Evolutionary conservation across 2,113 vertebrate genomes (phyloP).

Genomic region (Thalassarche chlororhynchos): DNA sequence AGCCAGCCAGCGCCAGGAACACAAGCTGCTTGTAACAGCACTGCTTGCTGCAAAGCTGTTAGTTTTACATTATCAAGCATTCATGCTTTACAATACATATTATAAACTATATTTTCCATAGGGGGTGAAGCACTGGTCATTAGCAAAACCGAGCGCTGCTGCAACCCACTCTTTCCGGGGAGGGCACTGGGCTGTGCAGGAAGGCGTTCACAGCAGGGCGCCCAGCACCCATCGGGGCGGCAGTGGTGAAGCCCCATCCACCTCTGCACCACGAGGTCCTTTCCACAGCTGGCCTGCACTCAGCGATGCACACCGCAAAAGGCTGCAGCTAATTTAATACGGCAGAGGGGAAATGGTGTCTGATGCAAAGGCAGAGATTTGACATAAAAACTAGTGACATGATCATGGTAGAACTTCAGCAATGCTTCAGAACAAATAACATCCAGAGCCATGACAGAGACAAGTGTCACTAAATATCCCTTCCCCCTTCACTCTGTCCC

Average conservation of each 20-base stretch:
- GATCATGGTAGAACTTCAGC: not conserved
- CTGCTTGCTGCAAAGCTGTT: not conserved
- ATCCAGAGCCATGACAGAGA: not conserved
- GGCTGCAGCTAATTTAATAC: not conserved
- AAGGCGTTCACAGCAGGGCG: accelerated
- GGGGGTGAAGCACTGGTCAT: not conserved
- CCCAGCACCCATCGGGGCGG: accelerated
- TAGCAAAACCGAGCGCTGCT: not conserved
- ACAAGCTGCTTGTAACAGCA: not conserved
- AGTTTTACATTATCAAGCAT: accelerated
- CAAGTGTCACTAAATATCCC: not conserved
- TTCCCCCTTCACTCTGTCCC: too few relatives aligned
- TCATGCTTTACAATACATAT: accelerated
- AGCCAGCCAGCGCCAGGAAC: not conserved
- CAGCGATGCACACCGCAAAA: accelerated
- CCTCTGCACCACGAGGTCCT: accelerated
- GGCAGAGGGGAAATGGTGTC: not conserved
- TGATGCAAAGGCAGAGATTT: not conserved
- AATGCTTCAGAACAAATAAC: not conserved
- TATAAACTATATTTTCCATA: accelerated
- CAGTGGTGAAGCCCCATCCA: accelerated
- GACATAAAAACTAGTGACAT: not conserved
- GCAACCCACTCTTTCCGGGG: too few relatives aligned
- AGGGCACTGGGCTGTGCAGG: not conserved
- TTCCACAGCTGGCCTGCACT: accelerated